Evolutionary conservation across 2,113 vertebrate genomes (phyloP), one percentile per base, ranked within the genome.

Genomic region (Megaptera novaeangliae): DNA sequence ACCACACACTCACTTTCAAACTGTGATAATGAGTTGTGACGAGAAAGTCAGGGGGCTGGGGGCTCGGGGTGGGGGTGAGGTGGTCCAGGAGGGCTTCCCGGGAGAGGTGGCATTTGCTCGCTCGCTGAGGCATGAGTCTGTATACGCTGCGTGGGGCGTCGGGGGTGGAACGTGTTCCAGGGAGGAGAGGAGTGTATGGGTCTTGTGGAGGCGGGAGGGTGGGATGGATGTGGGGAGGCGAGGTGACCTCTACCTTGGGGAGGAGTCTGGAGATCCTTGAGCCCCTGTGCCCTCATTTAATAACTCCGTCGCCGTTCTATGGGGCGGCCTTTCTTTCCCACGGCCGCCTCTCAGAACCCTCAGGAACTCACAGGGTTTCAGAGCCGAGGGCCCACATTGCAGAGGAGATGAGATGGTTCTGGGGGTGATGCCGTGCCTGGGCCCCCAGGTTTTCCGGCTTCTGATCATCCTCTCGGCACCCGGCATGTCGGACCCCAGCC

Each of bases 31-130:
- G 92, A 81, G 34, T 8, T 41, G 1, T n/a, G 55, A 39, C 4
- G 12, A 85, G 49, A 94, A 66, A 80, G 66, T 20, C 25, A 36
- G 12, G 55, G 3, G 13, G 1, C 6, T 41, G 27, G 20, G 20
- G 39, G 39, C 1, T 0, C 20, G 25, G 2, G 20, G 4, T 39
- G 25, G 34, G 2, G 20, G 4, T 39, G 69, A 52, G 52, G 15
- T 27, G 6, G 72, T 57, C 34, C 8, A 8, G 84, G 80, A 88
- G 84, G 71, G 5, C 78, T 93, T 90, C 93, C 49, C 12, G 25
- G 91, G 8, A 49, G 49, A 86, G 49, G 49, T 0, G n/a, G 17
- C 44, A 31, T 75, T 91, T 66, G 12, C 64, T 86, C 6, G 11
- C 6, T 46, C 39, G 27, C 39, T 71, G 44, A 46, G 25, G 20